phyloP scores from a whole-genome alignment of 2,888 invertebrate species.

The Apamea sordens region DNA sequence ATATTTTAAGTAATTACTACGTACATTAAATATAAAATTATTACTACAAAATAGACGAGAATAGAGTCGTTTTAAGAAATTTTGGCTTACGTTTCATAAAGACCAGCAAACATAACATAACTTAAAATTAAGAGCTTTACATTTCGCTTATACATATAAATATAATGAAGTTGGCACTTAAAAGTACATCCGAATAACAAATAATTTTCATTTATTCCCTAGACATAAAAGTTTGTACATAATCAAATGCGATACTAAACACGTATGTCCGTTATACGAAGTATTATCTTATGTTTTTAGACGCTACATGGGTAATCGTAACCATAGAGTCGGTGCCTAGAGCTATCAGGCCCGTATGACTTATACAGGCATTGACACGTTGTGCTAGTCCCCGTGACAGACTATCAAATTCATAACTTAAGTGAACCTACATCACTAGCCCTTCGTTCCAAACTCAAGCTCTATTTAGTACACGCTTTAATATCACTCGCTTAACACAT shows the following conservation, averaged over 20 bases:
- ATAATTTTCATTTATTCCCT: constrained; percentile 37
- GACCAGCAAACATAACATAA: constrained; percentile 63
- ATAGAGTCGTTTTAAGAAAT: constrained; percentile 47
- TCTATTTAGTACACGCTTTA: constrained; percentile 43
- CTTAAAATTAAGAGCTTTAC: constrained; percentile 48
- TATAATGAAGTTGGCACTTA: constrained; percentile 54
- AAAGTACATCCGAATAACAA: constrained; percentile 51
- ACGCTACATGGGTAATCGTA: constrained; percentile 29
- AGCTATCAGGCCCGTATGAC: constrained; percentile 23
- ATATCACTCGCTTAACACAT: constrained; percentile 43
- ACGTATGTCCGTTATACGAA: constrained; percentile 39
- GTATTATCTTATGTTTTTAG: constrained; percentile 26
- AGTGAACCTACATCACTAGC: constrained; percentile 33
- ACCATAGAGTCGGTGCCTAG: constrained; percentile 20
- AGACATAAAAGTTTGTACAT: constrained; percentile 58
- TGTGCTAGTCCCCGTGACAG: constrained; percentile 33
- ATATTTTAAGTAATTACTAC: constrained; percentile 39
- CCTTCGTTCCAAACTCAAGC: constrained; percentile 12
- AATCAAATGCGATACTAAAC: constrained; percentile 62
- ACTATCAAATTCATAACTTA: constrained; percentile 27
- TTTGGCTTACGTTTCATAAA: constrained; percentile 59
- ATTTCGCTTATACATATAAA: constrained; percentile 43
- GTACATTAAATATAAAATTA: constrained; percentile 38
- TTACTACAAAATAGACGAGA: constrained; percentile 41
- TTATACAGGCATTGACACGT: constrained; percentile 51